These are phyloP conservation scores for Palythoa grandiflora DNA, from an alignment of 92 coral and sea anemone species.

Conservation along the genomic window DNA sequence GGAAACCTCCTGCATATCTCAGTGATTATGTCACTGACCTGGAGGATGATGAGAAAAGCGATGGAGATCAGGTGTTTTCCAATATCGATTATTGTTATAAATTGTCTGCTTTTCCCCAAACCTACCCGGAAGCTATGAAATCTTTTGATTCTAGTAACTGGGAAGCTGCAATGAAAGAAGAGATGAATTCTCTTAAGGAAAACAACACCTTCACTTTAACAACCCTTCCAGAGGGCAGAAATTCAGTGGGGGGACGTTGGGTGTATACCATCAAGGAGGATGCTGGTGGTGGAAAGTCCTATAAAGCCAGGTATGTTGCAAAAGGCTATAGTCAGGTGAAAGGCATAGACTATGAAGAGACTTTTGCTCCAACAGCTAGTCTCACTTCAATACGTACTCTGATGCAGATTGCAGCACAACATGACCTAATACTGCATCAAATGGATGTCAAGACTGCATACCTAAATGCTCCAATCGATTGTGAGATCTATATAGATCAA, in stretches of 20 bases:
- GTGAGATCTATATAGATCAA: conserved; percentile 50
- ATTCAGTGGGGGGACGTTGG: conserved; percentile 48
- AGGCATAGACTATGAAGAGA: conserved; percentile 50
- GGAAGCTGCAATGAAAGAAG: conserved; percentile 42
- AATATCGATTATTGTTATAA: conserved; percentile 38
- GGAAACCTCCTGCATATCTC: conserved; percentile 53
- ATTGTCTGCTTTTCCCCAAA: not conserved
- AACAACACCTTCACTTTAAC: conserved; percentile 48
- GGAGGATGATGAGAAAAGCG: conserved; percentile 34
- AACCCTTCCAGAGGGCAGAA: conserved; percentile 36
- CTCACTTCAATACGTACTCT: conserved; percentile 34
- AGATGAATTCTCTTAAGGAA: conserved; percentile 41
- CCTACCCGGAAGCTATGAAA: conserved; percentile 37
- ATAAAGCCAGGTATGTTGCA: conserved; percentile 49
- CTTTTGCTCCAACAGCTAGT: conserved; percentile 56
- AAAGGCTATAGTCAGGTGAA: conserved; percentile 48
- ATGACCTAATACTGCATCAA: not conserved
- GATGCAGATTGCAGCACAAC: conserved; percentile 43
- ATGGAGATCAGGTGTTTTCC: conserved; percentile 25
- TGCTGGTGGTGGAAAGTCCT: not conserved
- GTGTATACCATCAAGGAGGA: conserved; percentile 31
- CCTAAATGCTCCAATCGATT: not conserved
- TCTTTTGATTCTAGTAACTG: conserved; percentile 43
- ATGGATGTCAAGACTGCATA: not conserved
- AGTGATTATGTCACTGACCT: conserved; percentile 53